Evolutionary conservation across 2,797 vertebrate genomes (phyloP).

Genomic region (Amblyraja radiata): DNA sequence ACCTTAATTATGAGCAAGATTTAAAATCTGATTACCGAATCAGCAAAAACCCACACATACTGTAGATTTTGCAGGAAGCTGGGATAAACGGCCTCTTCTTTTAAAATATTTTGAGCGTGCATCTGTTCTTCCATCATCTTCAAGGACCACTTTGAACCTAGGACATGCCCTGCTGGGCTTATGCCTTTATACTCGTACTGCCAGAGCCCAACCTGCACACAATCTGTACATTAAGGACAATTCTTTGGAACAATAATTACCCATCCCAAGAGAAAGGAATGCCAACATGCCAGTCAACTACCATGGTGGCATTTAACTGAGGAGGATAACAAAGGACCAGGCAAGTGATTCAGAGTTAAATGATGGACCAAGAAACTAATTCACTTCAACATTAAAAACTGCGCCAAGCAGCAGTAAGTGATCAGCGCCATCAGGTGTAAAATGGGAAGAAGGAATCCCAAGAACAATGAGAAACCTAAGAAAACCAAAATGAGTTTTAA

Average conservation of each 20-base stretch:
- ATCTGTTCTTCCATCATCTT: slow-evolving; percentile 19
- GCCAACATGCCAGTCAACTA: background rate
- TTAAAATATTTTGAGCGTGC: slow-evolving; percentile 4
- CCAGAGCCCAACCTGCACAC: background rate
- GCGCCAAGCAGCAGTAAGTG: slow-evolving; percentile 17
- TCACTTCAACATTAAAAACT: slow-evolving; percentile 5
- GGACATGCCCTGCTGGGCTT: slow-evolving; percentile 17
- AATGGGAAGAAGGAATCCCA: background rate
- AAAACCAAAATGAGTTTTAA: background rate
- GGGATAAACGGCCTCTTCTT: background rate
- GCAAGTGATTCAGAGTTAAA: background rate
- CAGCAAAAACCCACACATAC: slow-evolving; percentile 17
- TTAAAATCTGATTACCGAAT: background rate
- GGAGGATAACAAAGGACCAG: slow-evolving; percentile 2
- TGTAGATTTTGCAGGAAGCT: background rate
- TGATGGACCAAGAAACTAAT: slow-evolving; percentile 1
- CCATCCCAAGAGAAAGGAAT: slow-evolving; percentile 22
- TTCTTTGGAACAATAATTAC: background rate
- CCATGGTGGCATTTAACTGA: background rate
- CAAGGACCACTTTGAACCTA: slow-evolving; percentile 28
- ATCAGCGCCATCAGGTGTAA: background rate
- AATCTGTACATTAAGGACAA: background rate
- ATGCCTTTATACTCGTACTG: background rate
- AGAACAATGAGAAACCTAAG: background rate
- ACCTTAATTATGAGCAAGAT: background rate